A percentile compares a stretch with the other conserved stretches of the same genome.
These are phyloP conservation scores for Planococcus citri DNA, from an alignment of 1,140 invertebrate species.

Conservation along the genomic window DNA sequence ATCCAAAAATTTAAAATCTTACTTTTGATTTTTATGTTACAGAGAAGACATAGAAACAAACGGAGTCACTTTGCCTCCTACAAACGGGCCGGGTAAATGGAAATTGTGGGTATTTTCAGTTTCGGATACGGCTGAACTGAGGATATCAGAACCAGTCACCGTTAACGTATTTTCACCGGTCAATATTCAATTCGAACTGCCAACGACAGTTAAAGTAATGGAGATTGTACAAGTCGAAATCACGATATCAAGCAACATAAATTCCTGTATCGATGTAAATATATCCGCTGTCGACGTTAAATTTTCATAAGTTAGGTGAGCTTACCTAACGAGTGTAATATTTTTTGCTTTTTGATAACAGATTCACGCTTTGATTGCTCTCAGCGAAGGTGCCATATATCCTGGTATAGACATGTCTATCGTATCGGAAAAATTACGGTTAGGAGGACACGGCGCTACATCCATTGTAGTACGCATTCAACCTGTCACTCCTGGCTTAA, in stretches of 20 bases:
- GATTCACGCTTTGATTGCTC: slow-evolving; percentile 46
- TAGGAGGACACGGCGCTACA: slow-evolving; percentile 48
- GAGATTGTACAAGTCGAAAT: slow-evolving; percentile 49
- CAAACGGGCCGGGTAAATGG: slow-evolving; percentile 45
- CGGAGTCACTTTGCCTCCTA: slow-evolving; percentile 40
- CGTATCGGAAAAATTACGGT: slow-evolving; percentile 44
- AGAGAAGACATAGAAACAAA: slow-evolving; percentile 35
- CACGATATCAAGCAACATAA: slow-evolving; percentile 49
- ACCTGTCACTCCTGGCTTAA: slow-evolving; percentile 43
- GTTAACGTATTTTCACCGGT: slow-evolving; percentile 45
- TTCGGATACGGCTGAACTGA: slow-evolving; percentile 35
- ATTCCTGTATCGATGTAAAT: slow-evolving; percentile 53
- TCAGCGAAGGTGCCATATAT: slow-evolving; percentile 48
- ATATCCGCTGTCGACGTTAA: not conserved
- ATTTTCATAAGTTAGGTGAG: too few species aligned
- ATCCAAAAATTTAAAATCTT: not conserved
- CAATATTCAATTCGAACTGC: slow-evolving; percentile 43
- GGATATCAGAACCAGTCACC: slow-evolving; percentile 41
- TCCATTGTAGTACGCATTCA: slow-evolving; percentile 46
- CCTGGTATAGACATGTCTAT: slow-evolving; percentile 46
- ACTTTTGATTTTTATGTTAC: slow-evolving; percentile 23
- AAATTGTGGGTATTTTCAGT: slow-evolving; percentile 43
- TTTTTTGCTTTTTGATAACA: slow-evolving; percentile 28
- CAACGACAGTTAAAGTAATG: slow-evolving; percentile 42
- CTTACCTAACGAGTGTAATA: not conserved